Base-by-base conservation (phyloP, 2,888 invertebrate species). In the Perizoma flavofasciatum region DNA sequence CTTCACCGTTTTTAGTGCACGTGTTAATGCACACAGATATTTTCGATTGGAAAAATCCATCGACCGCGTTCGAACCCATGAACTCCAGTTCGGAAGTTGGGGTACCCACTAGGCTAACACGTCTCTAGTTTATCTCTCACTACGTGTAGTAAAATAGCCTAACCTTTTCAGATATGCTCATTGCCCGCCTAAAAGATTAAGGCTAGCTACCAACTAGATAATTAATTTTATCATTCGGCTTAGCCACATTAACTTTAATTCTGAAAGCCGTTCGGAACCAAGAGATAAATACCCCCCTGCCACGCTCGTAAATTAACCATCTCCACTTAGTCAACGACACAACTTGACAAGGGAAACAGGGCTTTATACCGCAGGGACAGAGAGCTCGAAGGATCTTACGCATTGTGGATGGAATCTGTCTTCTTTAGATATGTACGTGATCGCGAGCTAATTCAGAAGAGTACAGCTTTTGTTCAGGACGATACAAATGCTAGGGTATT, bases 161-260 rank as follows among this genome's bases (percentile, higher is more conserved):
- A 51, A 49, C 49, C 47, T 47, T 60, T 39, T 47, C 61, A 60
- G 51, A 51, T 53, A 56, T 57, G 49, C 54, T 22, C 22, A 22
- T 22, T 22, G 22, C 22, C 48, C 44, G 57, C 61, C 60, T 49
- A 44, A 61, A 55, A 64, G 62, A 69, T 65, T 58, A 50, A 49
- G 41, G 57, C 43, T 53, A 51, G 34, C 58, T 46, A 56, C 61
- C 22, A 2, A 22, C 22, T 22, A 22, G 22, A 3, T 66, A 67
- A 69, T 69, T 67, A 65, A 67, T 66, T 66, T 66, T 66, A 69
- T 67, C 69, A 62, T 51, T 56, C 54, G 32, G 45, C 43, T 49
- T 52, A 59, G 54, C 49, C 55, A 45, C 60, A 61, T 64, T 56
- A 65, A 65, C 61, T 67, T 63, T 64, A 61, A 60, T 57, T 61